Percentiles rank a stretch among this genome's conserved stretches.
Conservation (phyloP, 2,888 invertebrate species). For the Parascotia fuliginaria region DNA sequence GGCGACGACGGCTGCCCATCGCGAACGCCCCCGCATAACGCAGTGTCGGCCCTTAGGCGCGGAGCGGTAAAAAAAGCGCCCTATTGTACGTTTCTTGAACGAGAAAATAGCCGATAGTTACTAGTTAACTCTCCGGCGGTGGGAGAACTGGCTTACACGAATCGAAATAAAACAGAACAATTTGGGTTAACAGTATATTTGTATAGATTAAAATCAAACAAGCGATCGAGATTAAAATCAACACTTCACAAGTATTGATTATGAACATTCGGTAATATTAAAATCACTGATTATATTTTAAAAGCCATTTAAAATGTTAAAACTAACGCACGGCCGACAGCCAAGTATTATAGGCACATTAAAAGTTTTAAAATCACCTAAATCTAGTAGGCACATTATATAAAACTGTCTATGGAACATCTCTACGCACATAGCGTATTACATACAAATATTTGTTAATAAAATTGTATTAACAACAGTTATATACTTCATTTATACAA, state of each 20-base stretch:
- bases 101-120: too few relatives aligned
- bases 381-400: slow-evolving; percentile 56
- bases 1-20: too few relatives aligned
- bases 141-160: too few relatives aligned
- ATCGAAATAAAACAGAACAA: slow-evolving; percentile 2
- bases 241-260: slow-evolving; percentile 52
- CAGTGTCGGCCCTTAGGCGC: too few relatives aligned
- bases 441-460: slow-evolving; percentile 24
- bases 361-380: slow-evolving; percentile 68
- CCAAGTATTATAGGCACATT: slow-evolving; percentile 56
- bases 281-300: slow-evolving; percentile 62
- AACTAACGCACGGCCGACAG: slow-evolving; percentile 32
- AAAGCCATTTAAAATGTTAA: slow-evolving; percentile 52
- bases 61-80: too few relatives aligned
- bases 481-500: neutral
- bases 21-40: too few relatives aligned
- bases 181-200: slow-evolving; percentile 50
- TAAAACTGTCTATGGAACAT: slow-evolving; percentile 63
- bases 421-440: slow-evolving; percentile 63
- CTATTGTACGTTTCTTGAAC: too few relatives aligned
- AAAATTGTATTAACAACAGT: slow-evolving; percentile 17
- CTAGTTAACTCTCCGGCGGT: too few relatives aligned
- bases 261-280: slow-evolving; percentile 56
- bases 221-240: slow-evolving; percentile 69
- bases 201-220: slow-evolving; percentile 67